Conservation (phyloP, 2,797 vertebrate genomes). For the Mormyrops boulengeri region DNA sequence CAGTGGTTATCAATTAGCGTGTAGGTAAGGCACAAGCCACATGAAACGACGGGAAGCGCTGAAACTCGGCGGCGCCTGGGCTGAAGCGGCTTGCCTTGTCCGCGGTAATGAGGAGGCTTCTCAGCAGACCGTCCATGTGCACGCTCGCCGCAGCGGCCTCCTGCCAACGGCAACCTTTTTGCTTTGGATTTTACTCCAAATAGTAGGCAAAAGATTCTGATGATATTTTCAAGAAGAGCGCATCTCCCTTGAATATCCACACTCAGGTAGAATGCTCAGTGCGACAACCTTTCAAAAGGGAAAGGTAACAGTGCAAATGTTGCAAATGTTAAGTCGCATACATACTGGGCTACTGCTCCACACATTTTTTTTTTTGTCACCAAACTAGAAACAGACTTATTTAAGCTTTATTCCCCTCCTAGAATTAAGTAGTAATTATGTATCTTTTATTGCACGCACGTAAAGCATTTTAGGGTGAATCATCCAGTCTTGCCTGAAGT, state of each 20-base stretch:
- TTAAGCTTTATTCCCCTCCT: not conserved
- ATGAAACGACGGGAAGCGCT: slow-evolving; percentile 40
- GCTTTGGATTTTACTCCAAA: not conserved
- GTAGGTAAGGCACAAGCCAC: slow-evolving; percentile 51
- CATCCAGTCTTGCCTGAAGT: not conserved
- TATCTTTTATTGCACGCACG: not conserved
- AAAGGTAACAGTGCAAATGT: not conserved
- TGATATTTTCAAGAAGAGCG: not conserved
- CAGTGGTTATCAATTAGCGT: slow-evolving; percentile 65
- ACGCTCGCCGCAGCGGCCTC: no score
- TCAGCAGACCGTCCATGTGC: not conserved
- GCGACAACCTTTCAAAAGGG: not conserved
- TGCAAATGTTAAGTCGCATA: not conserved
- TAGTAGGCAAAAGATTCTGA: not conserved
- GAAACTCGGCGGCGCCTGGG: not conserved
- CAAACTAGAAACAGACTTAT: not conserved
- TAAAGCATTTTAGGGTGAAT: not conserved
- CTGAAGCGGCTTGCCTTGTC: slow-evolving; percentile 28
- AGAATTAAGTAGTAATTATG: not conserved
- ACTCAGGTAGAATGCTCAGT: not conserved
- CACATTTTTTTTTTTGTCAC: not conserved
- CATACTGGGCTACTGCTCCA: not conserved
- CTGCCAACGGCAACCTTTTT: not conserved
- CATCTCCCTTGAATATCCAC: not conserved
- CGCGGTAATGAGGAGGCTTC: slow-evolving; percentile 30